These are phyloP conservation scores for Myotis brandtii DNA, from an alignment of 2,113 vertebrate genomes.

Conservation along the genomic window DNA sequence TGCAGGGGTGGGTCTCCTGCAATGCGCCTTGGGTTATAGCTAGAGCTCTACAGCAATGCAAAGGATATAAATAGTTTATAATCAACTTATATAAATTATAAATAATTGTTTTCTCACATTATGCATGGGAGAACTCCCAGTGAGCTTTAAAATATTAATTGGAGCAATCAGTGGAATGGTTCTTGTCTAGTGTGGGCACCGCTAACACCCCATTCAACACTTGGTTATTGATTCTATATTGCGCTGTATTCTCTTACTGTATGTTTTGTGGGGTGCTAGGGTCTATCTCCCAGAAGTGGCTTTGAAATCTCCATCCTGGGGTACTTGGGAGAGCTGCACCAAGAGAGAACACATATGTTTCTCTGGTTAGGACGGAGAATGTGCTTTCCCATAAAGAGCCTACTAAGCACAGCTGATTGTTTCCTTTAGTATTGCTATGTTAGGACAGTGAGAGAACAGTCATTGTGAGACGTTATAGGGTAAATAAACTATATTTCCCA, in stretches of 20 bases:
- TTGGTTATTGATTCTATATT: not conserved
- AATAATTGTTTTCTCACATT: not conserved
- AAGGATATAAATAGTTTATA: not conserved
- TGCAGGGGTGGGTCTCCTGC: too few species aligned
- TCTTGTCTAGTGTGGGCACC: rapidly evolving
- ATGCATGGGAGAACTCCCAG: not conserved
- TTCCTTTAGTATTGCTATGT: not conserved
- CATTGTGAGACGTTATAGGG: not conserved
- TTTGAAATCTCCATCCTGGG: not conserved
- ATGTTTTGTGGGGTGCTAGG: not conserved
- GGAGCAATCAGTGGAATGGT: not conserved
- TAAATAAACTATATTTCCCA: not conserved
- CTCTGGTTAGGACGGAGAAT: not conserved
- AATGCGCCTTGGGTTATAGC: not conserved
- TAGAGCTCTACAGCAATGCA: not conserved
- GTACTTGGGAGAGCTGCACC: rapidly evolving
- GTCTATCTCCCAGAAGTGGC: not conserved
- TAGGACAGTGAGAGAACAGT: not conserved
- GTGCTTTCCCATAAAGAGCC: not conserved
- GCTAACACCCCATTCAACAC: not conserved
- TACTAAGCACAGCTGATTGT: not conserved
- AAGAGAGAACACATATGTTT: not conserved
- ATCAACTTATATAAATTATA: not conserved
- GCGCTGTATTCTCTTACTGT: not conserved
- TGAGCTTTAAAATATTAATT: not conserved